phyloP scores from a whole-genome alignment of 2,113 vertebrate species.

The Lepus europaeus region DNA sequence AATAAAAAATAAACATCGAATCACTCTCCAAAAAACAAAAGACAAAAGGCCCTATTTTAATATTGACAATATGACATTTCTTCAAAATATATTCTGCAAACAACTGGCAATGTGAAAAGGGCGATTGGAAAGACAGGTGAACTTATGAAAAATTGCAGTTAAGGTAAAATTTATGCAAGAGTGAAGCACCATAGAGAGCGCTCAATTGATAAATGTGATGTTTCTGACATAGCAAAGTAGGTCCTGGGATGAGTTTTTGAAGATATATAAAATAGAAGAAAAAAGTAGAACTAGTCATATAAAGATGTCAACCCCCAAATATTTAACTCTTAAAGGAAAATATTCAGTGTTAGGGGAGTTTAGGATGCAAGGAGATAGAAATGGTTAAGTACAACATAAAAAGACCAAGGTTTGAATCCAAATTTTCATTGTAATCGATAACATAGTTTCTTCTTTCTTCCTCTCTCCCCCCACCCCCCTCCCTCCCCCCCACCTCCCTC shows the following conservation, averaged over 20 bases:
- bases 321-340: not conserved
- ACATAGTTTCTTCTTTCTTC: too few species aligned
- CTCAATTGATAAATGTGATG: not conserved
- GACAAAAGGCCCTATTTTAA: not conserved
- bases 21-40: not conserved
- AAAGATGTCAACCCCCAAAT: not conserved
- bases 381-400: not conserved
- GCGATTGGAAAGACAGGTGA: slow-evolving; percentile 2
- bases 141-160: not conserved
- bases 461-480: too few species aligned
- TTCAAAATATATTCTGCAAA: slow-evolving; percentile 6
- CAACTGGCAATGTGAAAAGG: not conserved
- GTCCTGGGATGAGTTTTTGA: not conserved
- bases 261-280: not conserved
- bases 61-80: not conserved
- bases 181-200: not conserved
- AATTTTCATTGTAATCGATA: not conserved
- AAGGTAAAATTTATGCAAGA: not conserved
- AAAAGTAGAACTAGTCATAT: not conserved
- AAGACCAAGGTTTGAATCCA: not conserved
- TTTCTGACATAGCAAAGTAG: not conserved
- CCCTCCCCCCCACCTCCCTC: not conserved
- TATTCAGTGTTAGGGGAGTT: not conserved
- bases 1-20: not conserved
- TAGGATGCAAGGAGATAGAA: not conserved